Percentiles rank a stretch among this genome's conserved stretches.
phyloP scores from a whole-genome alignment of 2,113 vertebrate species.

The Cyphomyrus plagiostoma region DNA sequence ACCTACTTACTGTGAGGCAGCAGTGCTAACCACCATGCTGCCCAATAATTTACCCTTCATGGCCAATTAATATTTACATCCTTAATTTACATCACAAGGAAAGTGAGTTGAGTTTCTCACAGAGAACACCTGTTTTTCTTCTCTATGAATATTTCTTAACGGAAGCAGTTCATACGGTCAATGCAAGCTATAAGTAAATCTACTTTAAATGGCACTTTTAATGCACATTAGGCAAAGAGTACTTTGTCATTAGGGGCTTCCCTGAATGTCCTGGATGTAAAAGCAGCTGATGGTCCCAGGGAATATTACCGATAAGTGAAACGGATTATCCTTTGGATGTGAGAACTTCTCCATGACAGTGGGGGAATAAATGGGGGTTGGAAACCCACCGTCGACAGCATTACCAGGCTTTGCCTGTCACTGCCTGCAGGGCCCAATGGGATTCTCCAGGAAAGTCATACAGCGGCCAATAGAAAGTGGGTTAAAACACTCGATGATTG shows the following conservation, averaged over 20 bases:
- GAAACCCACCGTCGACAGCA: background rate
- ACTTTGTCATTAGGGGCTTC: background rate
- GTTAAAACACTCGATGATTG: background rate
- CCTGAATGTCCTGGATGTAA: background rate
- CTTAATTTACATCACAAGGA: background rate
- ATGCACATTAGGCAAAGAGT: background rate
- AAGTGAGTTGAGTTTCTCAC: background rate
- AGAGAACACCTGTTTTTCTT: background rate
- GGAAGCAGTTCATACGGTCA: background rate
- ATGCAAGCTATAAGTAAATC: background rate
- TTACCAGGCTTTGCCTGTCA: background rate
- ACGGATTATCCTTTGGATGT: background rate
- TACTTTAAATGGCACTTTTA: background rate
- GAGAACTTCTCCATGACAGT: background rate
- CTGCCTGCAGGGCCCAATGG: background rate
- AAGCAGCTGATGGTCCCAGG: background rate
- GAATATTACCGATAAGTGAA: background rate
- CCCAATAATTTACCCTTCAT: background rate
- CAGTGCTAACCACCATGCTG: too few species aligned
- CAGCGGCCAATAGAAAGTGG: background rate
- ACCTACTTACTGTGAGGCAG: too few species aligned
- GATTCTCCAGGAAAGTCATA: background rate
- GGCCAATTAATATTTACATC: background rate
- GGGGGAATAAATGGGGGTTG: background rate
- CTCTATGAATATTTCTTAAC: background rate